Conservation (phyloP, 2,888 invertebrate species). For the Theristus sp. region DNA sequence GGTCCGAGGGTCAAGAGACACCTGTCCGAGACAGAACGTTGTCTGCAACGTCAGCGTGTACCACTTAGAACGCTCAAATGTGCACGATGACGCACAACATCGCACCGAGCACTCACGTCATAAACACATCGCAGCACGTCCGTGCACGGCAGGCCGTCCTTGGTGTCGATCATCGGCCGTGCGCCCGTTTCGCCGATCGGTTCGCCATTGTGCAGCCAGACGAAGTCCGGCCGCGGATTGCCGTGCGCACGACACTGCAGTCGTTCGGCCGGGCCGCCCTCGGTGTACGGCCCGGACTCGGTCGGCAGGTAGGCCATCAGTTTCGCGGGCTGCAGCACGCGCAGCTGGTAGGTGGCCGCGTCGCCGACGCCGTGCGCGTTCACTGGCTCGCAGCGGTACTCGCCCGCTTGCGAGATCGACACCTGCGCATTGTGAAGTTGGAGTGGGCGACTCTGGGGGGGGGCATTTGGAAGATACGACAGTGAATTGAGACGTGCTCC, state of each 20-base stretch:
- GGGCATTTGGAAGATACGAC: too few species aligned
- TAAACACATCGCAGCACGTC: not conserved
- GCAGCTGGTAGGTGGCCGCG: not conserved
- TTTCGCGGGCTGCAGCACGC: not conserved
- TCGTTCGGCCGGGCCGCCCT: not conserved
- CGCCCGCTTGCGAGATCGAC: constrained; percentile 59
- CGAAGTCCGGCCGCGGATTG: not conserved
- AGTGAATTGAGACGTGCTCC: too few species aligned
- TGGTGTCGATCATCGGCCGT: not conserved
- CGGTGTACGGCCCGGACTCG: not conserved
- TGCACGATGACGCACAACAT: too few species aligned
- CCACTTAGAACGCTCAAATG: too few species aligned
- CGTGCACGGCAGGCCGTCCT: not conserved
- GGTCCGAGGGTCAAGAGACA: too few species aligned
- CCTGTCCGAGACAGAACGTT: too few species aligned
- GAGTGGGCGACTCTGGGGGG: too few species aligned
- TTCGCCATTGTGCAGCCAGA: not conserved
- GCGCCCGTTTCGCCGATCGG: not conserved
- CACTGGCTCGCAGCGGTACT: constrained; percentile 66
- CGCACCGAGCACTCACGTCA: not conserved
- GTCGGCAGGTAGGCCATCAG: not conserved
- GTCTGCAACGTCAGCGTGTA: too few species aligned
- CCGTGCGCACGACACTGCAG: not conserved
- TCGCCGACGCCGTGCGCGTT: constrained; percentile 51
- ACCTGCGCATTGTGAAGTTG: too few species aligned